These are phyloP conservation scores for Furcifer pardalis DNA, from an alignment of 2,797 vertebrate species.

Conservation along the genomic window DNA sequence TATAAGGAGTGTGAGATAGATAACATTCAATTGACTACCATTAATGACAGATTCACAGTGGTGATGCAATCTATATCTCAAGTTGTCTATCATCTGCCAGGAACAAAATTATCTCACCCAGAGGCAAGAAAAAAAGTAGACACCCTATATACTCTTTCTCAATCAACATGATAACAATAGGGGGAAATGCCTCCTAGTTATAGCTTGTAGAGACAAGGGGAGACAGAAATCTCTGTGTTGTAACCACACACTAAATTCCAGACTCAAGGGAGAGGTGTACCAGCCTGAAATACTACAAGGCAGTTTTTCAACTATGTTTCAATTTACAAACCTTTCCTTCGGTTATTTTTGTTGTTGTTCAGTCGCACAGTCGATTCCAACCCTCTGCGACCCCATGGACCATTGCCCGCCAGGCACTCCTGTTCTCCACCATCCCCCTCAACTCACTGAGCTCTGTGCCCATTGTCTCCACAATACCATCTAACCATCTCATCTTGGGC, in stretches of 20 bases:
- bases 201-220: constrained; percentile 3
- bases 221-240: background rate
- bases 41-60: background rate
- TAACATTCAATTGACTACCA: background rate
- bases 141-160: background rate
- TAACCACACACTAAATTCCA: background rate
- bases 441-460: too few species aligned
- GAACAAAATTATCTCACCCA: background rate
- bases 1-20: background rate
- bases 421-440: too few species aligned
- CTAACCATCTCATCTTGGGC: too few species aligned
- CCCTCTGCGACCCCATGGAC: too few species aligned
- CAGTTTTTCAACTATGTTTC: background rate
- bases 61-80: background rate
- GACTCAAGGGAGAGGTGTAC: background rate
- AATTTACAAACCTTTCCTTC: too few species aligned
- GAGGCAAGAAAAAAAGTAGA: accelerated
- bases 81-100: background rate
- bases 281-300: background rate
- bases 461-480: too few species aligned
- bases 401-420: too few species aligned
- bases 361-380: too few species aligned
- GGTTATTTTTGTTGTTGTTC: too few species aligned
- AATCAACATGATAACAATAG: background rate
- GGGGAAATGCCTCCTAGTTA: background rate